A percentile compares a stretch with the other conserved stretches of the same genome.
Evolutionary conservation across 2,888 invertebrate genomes (phyloP).

Genomic region (Phengaris arion): DNA sequence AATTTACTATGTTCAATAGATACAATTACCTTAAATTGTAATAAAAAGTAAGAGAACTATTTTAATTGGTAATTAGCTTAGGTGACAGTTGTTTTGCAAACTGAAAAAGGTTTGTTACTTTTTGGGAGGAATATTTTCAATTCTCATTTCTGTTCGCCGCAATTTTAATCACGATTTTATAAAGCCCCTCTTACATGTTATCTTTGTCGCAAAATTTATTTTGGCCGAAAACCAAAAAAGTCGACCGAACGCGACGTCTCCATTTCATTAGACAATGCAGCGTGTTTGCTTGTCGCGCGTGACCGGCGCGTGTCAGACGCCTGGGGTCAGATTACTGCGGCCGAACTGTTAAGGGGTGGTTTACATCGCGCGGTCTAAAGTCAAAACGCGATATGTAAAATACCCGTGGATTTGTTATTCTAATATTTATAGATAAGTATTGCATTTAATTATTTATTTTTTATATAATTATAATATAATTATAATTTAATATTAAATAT

Average conservation of each 20-base stretch:
- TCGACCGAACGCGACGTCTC: slow-evolving; percentile 45
- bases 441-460: too few species aligned
- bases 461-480: too few species aligned
- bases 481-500: neutral
- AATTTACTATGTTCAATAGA: too few species aligned
- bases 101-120: too few species aligned
- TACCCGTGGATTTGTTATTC: neutral
- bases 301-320: slow-evolving; percentile 48
- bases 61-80: too few species aligned
- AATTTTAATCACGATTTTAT: neutral
- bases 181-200: neutral
- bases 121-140: neutral
- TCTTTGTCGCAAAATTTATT: slow-evolving; percentile 25
- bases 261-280: slow-evolving; percentile 58
- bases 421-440: neutral
- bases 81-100: too few species aligned
- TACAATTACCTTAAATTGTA: too few species aligned
- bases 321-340: slow-evolving; percentile 40
- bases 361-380: slow-evolving; percentile 25
- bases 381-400: neutral
- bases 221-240: slow-evolving; percentile 3
- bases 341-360: slow-evolving; percentile 31
- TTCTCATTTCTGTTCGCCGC: neutral
- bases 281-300: slow-evolving; percentile 56
- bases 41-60: too few species aligned